Evolutionary conservation across 2,888 invertebrate species (phyloP), one percentile per base, ranked within the genome.

Genomic region (Amphimallon solstitiale): DNA sequence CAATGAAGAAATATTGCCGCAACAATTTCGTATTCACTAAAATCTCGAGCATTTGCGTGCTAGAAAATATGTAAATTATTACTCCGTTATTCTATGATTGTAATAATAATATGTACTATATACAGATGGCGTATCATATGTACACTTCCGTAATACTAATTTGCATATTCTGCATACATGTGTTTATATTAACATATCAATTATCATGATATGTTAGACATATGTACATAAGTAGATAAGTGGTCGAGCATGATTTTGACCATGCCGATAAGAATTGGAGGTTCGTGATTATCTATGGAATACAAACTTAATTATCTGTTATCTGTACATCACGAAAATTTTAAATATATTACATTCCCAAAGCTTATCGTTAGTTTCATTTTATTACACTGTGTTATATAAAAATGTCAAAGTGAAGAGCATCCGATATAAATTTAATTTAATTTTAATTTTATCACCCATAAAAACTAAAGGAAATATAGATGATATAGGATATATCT

Each of bases 171-270:
- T 35, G 40, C 21, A 40, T 40, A 17, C 19, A 56, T 38, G 29
- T 29, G 35, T 17, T 51, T 35, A 51, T 21, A 43, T 14, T 21
- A 56, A 43, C 23, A 23, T 23, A 56, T 56, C 56, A 40, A 56
- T 56, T 56, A 40, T 14, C 40, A 23, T 19, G 23, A 23, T 40
- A 21, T 40, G 35, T 40, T 29, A 9, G 56, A 40, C 40, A 23
- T 56, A 19, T 29, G 29, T 29, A 29, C 38, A 40, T 23, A 56
- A 43, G 21, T 35, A 23, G 29, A 56, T 23, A 56, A 40, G 56
- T 56, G 15, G 23, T 14, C 29, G 29, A 29, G 29, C 29, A 29
- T 29, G 29, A 29, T 29, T 29, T 29, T 29, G 6, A 5, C 29
- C 7, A 9, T 29, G 29, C 1, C 9, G 29, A 29, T 29, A 3